Evolutionary conservation across 2,113 vertebrate genomes (phyloP).

Genomic region (Hemiscyllium ocellatum): DNA sequence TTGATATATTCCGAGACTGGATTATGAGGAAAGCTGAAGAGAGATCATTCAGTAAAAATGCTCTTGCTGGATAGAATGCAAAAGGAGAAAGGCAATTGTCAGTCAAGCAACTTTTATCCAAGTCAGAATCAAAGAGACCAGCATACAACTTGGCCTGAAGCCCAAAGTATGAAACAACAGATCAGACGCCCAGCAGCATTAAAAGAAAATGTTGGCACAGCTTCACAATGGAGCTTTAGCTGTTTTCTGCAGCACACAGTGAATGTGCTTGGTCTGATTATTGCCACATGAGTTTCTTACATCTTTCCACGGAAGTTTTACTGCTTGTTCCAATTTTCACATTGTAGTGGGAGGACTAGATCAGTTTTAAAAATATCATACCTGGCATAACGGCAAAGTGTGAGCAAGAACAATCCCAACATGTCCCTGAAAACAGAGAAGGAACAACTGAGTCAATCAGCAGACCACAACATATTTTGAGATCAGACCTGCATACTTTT

Average conservation of each 20-base stretch:
- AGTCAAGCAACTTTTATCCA: neutral
- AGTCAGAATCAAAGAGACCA: neutral
- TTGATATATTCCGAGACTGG: neutral
- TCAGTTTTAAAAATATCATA: slow-evolving; percentile 48
- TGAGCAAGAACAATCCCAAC: slow-evolving; percentile 89
- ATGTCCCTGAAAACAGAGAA: slow-evolving; percentile 69
- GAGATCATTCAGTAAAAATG: neutral
- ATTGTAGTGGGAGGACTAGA: neutral
- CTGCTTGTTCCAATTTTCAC: neutral
- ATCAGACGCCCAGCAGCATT: neutral
- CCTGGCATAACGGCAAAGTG: slow-evolving; percentile 77
- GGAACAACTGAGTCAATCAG: slow-evolving; percentile 40
- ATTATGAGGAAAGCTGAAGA: neutral
- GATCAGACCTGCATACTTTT: neutral
- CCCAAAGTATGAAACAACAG: slow-evolving; percentile 11
- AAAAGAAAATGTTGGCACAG: neutral
- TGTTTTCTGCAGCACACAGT: neutral
- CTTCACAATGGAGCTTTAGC: slow-evolving; percentile 14
- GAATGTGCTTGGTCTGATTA: neutral
- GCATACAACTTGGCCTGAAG: slow-evolving; percentile 8
- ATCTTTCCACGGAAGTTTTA: neutral
- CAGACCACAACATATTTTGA: neutral
- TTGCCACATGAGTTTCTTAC: neutral
- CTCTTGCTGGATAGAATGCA: neutral
- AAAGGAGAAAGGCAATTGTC: slow-evolving; percentile 11